Conservation (phyloP, 2,888 invertebrate genomes). For the Brenthis hecate region DNA sequence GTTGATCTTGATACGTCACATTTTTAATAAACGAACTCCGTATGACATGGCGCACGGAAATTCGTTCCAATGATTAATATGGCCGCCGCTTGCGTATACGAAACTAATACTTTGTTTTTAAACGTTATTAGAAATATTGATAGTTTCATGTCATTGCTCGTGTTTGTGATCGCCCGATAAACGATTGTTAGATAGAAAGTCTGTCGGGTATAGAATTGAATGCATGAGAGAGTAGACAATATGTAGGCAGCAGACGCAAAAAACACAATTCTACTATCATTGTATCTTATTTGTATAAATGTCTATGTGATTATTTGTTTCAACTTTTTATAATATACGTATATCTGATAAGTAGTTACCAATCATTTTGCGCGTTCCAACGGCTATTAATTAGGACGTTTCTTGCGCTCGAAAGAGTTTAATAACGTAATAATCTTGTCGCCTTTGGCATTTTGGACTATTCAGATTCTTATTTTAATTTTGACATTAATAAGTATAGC, state of each 20-base stretch:
- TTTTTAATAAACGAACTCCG: conserved; percentile 82
- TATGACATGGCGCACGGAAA: conserved; percentile 81
- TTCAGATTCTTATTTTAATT: conserved; percentile 70
- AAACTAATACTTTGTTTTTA: conserved; percentile 80
- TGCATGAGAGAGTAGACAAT: conserved; percentile 59
- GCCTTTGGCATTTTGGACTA: conserved; percentile 65
- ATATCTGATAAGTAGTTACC: conserved; percentile 26
- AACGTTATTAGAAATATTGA: conserved; percentile 82
- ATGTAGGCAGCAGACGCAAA: conserved; percentile 66
- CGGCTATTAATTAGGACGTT: conserved; percentile 66
- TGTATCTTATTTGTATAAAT: conserved; percentile 48
- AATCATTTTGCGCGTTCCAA: conserved; percentile 52
- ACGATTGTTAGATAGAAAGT: conserved; percentile 75
- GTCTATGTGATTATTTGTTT: conserved; percentile 35
- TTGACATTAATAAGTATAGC: conserved; percentile 70
- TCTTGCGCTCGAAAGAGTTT: conserved; percentile 53
- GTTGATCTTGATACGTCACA: conserved; percentile 83
- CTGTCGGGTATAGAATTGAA: conserved; percentile 70
- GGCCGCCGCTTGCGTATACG: conserved; percentile 69
- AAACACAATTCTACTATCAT: conserved; percentile 49
- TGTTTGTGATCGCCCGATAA: conserved; percentile 78
- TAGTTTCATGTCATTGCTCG: conserved; percentile 80
- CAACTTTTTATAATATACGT: conserved; percentile 40
- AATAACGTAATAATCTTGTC: conserved; percentile 72
- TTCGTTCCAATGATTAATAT: conserved; percentile 82